These are phyloP conservation scores for Nemopilema nomurai DNA, from an alignment of 30 jellyfish, hydroid and myxozoan species.

Conservation along the genomic window DNA sequence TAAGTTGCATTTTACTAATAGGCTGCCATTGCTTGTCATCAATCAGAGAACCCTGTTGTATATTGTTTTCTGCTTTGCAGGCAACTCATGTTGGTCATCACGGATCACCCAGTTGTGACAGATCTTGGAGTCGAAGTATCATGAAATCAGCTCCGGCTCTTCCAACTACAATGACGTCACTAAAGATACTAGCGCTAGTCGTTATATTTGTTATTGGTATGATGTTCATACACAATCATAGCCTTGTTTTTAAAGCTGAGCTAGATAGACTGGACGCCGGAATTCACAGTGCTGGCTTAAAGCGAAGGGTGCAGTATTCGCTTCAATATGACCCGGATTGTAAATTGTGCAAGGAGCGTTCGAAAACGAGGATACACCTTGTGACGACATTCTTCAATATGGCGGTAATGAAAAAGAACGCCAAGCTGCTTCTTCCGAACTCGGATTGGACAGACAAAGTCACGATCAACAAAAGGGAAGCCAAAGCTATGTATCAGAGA, in stretches of 20 bases:
- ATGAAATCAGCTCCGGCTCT: neutral
- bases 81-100: too few species aligned
- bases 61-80: too few species aligned
- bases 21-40: too few species aligned
- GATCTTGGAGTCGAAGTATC: neutral
- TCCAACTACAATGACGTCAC: neutral
- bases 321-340: slow-evolving; percentile 24
- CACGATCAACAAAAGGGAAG: slow-evolving; percentile 5
- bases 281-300: neutral
- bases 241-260: neutral
- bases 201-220: neutral
- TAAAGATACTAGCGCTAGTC: neutral
- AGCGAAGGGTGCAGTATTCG: slow-evolving; percentile 16
- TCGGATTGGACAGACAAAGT: slow-evolving; percentile 31
- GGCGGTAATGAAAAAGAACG: slow-evolving; percentile 9
- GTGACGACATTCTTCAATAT: slow-evolving; percentile 33
- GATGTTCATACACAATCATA: neutral
- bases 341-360: neutral
- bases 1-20: too few species aligned
- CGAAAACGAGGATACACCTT: slow-evolving; percentile 19
- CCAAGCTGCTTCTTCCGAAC: slow-evolving; percentile 19
- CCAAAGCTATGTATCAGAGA: slow-evolving; percentile 9
- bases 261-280: neutral
- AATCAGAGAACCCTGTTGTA: too few species aligned
- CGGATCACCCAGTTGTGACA: neutral